These are phyloP conservation scores for Ostrea denselamellosa DNA, from an alignment of 1,140 invertebrate species.

Conservation along the genomic window DNA sequence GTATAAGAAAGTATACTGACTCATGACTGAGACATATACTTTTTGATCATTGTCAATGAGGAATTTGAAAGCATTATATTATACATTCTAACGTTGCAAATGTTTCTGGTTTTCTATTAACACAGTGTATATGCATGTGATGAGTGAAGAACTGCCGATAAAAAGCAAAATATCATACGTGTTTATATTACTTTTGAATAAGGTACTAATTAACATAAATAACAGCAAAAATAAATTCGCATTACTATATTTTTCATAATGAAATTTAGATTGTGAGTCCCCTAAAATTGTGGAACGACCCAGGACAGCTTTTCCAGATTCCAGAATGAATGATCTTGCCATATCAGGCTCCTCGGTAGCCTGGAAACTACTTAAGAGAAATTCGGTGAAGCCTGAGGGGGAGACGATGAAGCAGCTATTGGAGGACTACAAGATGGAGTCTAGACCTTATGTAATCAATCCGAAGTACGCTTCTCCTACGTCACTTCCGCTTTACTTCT, in stretches of 20 bases:
- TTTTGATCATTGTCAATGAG: too few species aligned
- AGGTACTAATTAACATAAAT: too few species aligned
- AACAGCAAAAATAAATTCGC: too few species aligned
- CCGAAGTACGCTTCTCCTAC: neutral
- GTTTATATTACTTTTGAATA: too few species aligned
- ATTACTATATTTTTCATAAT: too few species aligned
- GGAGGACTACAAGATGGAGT: neutral
- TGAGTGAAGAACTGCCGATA: too few species aligned
- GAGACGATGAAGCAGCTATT: neutral
- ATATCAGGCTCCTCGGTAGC: neutral
- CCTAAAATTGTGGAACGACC: neutral
- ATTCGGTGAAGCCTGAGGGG: neutral
- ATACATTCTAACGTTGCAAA: too few species aligned
- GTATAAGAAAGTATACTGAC: neutral
- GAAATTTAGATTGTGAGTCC: too few species aligned
- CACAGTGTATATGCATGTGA: too few species aligned
- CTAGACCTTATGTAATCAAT: neutral
- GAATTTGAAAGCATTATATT: too few species aligned
- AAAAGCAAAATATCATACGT: too few species aligned
- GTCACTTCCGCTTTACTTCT: constrained; percentile 44
- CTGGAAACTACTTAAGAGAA: neutral
- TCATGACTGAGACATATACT: neutral
- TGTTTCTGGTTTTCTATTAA: too few species aligned
- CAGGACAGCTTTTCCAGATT: neutral
- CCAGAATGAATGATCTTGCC: neutral